These are phyloP conservation scores for Megalopta genalis DNA, from an alignment of 1,140 invertebrate genomes.

Conservation along the genomic window DNA sequence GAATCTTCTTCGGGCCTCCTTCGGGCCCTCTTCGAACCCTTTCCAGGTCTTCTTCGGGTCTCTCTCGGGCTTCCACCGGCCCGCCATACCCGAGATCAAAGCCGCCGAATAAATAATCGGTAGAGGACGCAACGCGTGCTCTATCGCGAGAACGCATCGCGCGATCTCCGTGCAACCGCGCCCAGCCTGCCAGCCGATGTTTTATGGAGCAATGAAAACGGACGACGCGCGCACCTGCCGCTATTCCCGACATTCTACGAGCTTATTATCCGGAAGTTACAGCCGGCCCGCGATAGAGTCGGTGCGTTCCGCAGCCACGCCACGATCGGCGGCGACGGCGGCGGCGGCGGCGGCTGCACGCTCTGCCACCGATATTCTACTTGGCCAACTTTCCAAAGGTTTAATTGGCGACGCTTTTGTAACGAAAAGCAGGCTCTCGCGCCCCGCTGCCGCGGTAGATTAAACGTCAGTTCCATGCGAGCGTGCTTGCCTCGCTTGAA, in stretches of 20 bases:
- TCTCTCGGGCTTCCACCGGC: too few relatives aligned
- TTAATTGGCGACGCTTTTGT: slow-evolving; percentile 2
- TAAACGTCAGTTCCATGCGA: slow-evolving; percentile 16
- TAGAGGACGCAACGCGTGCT: slow-evolving; percentile 32
- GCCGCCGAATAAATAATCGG: slow-evolving; percentile 24
- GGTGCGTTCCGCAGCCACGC: too few relatives aligned
- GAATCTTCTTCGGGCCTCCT: too few relatives aligned
- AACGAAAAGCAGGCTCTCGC: neutral
- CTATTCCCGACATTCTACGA: slow-evolving; percentile 21
- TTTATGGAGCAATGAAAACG: slow-evolving; percentile 55
- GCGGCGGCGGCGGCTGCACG: too few relatives aligned
- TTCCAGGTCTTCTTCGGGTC: too few relatives aligned
- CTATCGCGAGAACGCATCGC: slow-evolving; percentile 35
- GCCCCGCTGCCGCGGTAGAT: neutral
- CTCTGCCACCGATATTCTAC: too few relatives aligned
- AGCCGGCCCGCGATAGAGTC: neutral
- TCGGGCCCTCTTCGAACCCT: too few relatives aligned
- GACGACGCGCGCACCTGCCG: slow-evolving; percentile 11
- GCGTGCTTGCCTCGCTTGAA: too few relatives aligned
- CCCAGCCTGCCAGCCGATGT: slow-evolving; percentile 32
- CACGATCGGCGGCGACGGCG: too few relatives aligned
- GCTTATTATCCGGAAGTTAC: slow-evolving; percentile 49
- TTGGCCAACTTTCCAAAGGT: neutral
- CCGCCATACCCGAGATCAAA: neutral
- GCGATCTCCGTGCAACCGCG: slow-evolving; percentile 42